Base-by-base conservation (phyloP, 2,888 invertebrate genomes). In the Pachliopta kotzebuea region DNA sequence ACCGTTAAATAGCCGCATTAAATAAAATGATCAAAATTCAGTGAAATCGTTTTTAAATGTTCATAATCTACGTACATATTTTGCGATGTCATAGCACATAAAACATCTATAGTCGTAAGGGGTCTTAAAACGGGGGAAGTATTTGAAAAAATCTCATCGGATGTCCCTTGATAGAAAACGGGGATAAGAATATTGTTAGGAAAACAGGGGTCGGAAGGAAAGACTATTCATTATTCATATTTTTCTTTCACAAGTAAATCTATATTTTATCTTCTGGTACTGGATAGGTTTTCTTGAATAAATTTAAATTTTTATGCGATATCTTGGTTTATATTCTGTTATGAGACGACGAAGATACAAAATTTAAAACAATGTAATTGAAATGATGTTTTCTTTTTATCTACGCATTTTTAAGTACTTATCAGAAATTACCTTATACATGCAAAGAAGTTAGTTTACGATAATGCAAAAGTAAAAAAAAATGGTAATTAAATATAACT, bases 151-250 rank as follows among this genome's bases (percentile, higher is more conserved):
- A 60, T 21, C 18, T 56, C 55, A 55, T 37, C 56, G 64, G 60
- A 60, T 52, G 26, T 64, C 64, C 64, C 60, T 56, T 60, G 64
- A 64, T 60, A 64, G 64, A 64, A 64, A 64, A 60, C 60, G 60
- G 55, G 63, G 60, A 56, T 60, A 64, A 50, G 60, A 64, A 64
- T 63, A 64, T 64, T 64, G 60, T 64, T 60, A 60, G 49, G 64
- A 37, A 64, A 64, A 60, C 56, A 56, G 60, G 63, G 64, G 64
- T 60, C 64, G 64, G 64, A 64, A 64, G 64, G 64, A 64, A 64
- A 55, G 58, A 50, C 55, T 56, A 64, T 64, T 64, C 64, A 64
- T 64, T 64, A 64, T 64, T 64, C 64, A 64, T 64, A 64, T 64
- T 64, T 63, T 56, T 60, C 64, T 64, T 60, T 60, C 56, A 64